Evolutionary conservation across 1,140 invertebrate species (phyloP).

Genomic region (Paralvinella palmiformis): DNA sequence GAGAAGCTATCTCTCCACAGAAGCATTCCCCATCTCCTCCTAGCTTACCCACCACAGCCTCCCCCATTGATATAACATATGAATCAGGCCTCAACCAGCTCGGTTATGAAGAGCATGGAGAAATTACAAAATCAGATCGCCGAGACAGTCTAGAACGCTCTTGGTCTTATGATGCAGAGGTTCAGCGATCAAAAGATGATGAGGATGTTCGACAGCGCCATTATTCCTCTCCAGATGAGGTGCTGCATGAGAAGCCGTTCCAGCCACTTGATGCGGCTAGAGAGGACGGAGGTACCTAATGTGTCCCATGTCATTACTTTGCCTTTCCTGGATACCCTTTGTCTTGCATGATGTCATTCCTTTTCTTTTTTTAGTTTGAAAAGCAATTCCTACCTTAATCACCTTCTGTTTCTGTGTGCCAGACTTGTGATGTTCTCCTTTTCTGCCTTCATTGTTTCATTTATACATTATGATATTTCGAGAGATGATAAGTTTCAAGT

Average conservation of each 20-base stretch:
- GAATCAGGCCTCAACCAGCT: constrained; percentile 18
- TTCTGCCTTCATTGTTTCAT: too few relatives aligned
- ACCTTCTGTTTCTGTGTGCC: too few relatives aligned
- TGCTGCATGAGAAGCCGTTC: constrained; percentile 7
- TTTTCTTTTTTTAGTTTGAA: too few relatives aligned
- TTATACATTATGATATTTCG: too few relatives aligned
- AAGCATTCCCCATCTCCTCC: too few relatives aligned
- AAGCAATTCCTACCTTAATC: too few relatives aligned
- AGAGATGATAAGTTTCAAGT: too few relatives aligned
- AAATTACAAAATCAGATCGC: not conserved
- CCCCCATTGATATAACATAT: constrained; percentile 19
- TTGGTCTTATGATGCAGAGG: constrained; percentile 12
- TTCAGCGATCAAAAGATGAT: not conserved
- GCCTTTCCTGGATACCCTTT: too few relatives aligned
- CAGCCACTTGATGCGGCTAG: not conserved
- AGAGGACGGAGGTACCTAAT: constrained; percentile 12
- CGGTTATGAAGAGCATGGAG: not conserved
- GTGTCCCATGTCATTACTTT: not conserved
- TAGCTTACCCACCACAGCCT: too few relatives aligned
- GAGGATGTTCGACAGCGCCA: not conserved
- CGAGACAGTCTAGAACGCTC: constrained; percentile 14
- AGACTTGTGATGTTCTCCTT: too few relatives aligned
- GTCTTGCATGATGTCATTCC: too few relatives aligned
- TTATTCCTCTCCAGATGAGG: constrained; percentile 16
- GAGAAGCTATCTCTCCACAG: too few relatives aligned